Evolutionary conservation across 2,888 invertebrate genomes (phyloP), one percentile per base, ranked within the genome.

Genomic region (Diogma glabrata): DNA sequence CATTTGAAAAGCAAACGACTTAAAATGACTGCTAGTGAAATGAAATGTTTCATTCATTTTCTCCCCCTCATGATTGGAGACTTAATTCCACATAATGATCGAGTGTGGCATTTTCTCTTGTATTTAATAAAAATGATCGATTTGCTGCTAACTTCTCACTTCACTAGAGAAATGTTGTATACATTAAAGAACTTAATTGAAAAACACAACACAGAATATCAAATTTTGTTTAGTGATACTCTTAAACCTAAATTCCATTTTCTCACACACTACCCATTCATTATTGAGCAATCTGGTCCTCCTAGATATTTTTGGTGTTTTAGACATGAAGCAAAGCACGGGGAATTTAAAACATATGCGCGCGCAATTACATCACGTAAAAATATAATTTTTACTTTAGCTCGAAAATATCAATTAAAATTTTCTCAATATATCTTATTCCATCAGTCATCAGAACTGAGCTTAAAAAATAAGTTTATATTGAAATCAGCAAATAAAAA

Each of bases 1-100:
- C 53, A 55, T 30, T 22, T 57, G 23, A 22, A 33, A 36, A 51
- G 49, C 10, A 54, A 46, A 19, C 17, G 19, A 16, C 38, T 38
- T 19, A 38, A 16, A 10, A 17, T 17, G 38, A 38, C 38, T 38
- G 38, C 38, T 6, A 38, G 38, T 38, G 17, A 38, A 38, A 38
- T 10, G 2, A 38, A 38, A 17, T 17, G 17, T 20, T 38, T 38
- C 12, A 16, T 38, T 10, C 16, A 16, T 17, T 38, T 38, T 38
- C 17, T 38, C 9, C 38, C 38, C 3, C 38, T 38, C 12, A 38
- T 17, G 4, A 12, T 36, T 19, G 16, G 16, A 16, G 38, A 17
- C 6, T 19, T 38, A 16, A 19, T 17, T 10, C 38, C 38, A 8
- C 7, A 5, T 16, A 10, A 38, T 19, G 19, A 38, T 38, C 9